These are phyloP conservation scores for Rotaria magnacalcarata DNA, from an alignment of 2,888 invertebrate species.

Conservation along the genomic window DNA sequence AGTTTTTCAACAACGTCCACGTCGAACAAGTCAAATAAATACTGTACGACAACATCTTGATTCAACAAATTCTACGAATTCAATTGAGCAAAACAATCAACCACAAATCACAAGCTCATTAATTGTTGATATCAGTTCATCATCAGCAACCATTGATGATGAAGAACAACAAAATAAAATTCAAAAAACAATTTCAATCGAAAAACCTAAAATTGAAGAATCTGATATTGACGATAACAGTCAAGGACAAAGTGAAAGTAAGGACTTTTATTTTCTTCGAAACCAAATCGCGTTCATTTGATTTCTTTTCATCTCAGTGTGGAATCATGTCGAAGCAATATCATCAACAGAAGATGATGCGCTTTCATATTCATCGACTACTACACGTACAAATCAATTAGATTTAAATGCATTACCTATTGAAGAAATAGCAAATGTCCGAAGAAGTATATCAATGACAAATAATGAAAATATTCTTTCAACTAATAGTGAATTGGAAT, in stretches of 20 bases:
- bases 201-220: background rate
- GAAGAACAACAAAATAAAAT: background rate
- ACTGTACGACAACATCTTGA: background rate
- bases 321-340: background rate
- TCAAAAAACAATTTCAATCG: background rate
- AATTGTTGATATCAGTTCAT: background rate
- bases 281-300: too few species aligned
- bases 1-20: background rate
- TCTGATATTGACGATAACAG: background rate
- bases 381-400: background rate
- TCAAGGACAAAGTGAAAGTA: background rate
- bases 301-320: background rate
- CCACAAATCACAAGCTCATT: background rate
- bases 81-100: background rate
- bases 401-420: background rate
- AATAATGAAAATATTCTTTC: background rate
- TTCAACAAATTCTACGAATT: background rate
- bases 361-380: too few species aligned
- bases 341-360: too few species aligned
- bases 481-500: background rate
- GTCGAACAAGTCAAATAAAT: slow-evolving; percentile 30
- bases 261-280: too few species aligned
- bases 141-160: background rate
- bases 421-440: background rate
- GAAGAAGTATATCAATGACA: background rate